These are phyloP conservation scores for Catalaphyllia jardinei DNA, from an alignment of 64 coral and sea anemone genomes.

Conservation along the genomic window DNA sequence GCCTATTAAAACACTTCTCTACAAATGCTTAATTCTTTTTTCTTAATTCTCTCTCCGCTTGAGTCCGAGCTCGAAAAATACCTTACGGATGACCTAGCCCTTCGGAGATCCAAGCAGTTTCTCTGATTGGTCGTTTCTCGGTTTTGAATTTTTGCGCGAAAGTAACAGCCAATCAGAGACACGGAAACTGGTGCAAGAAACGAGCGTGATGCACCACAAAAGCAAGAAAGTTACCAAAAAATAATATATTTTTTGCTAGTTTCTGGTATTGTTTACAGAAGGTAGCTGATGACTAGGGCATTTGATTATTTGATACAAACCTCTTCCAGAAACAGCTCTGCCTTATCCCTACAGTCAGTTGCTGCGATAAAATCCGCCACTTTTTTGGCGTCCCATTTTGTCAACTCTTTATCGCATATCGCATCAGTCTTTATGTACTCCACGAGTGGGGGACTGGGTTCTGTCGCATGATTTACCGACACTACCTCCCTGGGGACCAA, in stretches of 20 bases:
- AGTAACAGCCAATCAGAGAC: background rate
- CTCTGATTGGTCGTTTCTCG: background rate
- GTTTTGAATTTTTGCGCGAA: background rate
- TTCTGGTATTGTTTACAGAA: too few species aligned
- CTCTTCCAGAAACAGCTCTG: slow-evolving; percentile 81
- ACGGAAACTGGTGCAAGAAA: background rate
- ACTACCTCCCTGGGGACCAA: slow-evolving; percentile 89
- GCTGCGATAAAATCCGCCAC: slow-evolving; percentile 86
- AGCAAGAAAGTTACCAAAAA: too few species aligned
- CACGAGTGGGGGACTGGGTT: slow-evolving; percentile 66
- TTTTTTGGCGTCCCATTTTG: slow-evolving; percentile 76
- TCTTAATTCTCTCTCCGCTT: too few species aligned
- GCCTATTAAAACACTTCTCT: too few species aligned
- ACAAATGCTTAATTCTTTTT: too few species aligned
- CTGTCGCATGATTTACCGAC: slow-evolving; percentile 40
- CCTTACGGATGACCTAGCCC: too few species aligned
- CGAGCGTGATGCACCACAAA: too few species aligned
- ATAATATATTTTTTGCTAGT: too few species aligned
- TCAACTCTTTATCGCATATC: slow-evolving; percentile 75
- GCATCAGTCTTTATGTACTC: slow-evolving; percentile 90
- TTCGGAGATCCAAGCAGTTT: too few species aligned
- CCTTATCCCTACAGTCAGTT: slow-evolving; percentile 85
- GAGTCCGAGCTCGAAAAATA: too few species aligned
- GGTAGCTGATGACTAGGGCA: too few species aligned
- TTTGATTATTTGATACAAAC: slow-evolving; percentile 17